phyloP scores from a whole-genome alignment of 2,113 vertebrate species.

The Callopanchax toddi region DNA sequence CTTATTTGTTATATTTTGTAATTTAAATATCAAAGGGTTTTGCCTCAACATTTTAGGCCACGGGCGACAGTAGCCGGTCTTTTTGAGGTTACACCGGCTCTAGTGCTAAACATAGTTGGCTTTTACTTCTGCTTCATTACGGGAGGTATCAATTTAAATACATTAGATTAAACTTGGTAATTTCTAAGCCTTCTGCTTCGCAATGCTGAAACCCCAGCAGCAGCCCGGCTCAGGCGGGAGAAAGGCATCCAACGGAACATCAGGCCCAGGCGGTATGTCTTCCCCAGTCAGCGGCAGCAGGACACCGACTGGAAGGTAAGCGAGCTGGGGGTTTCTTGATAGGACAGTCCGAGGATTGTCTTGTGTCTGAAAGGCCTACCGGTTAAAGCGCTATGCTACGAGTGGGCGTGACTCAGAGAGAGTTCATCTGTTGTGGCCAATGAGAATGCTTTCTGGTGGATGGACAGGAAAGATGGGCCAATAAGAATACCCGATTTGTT shows the following conservation, averaged over 20 bases:
- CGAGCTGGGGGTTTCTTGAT: not conserved
- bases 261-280: conserved; percentile 72
- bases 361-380: conserved; percentile 73
- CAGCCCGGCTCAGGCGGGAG: conserved; percentile 75
- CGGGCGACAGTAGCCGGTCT: conserved; percentile 57
- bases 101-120: conserved; percentile 42
- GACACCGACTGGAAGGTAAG: conserved; percentile 77
- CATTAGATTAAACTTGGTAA: conserved; percentile 44
- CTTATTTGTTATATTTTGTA: conserved; percentile 23
- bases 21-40: conserved; percentile 24
- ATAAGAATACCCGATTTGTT: conserved; percentile 16
- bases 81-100: conserved; percentile 62
- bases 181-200: conserved; percentile 63
- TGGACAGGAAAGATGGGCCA: conserved; percentile 38
- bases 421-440: conserved; percentile 34
- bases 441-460: conserved; percentile 33
- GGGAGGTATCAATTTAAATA: conserved; percentile 38
- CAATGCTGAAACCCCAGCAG: conserved; percentile 81
- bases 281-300: conserved; percentile 75
- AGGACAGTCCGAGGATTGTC: conserved; percentile 71
- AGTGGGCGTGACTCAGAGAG: conserved; percentile 61
- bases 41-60: conserved; percentile 65
- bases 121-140: conserved; percentile 31
- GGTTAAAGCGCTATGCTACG: conserved; percentile 65
- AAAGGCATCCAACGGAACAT: conserved; percentile 79